phyloP scores from a whole-genome alignment of 1,140 invertebrate genomes.

The Pemphigus obesinymphae region DNA sequence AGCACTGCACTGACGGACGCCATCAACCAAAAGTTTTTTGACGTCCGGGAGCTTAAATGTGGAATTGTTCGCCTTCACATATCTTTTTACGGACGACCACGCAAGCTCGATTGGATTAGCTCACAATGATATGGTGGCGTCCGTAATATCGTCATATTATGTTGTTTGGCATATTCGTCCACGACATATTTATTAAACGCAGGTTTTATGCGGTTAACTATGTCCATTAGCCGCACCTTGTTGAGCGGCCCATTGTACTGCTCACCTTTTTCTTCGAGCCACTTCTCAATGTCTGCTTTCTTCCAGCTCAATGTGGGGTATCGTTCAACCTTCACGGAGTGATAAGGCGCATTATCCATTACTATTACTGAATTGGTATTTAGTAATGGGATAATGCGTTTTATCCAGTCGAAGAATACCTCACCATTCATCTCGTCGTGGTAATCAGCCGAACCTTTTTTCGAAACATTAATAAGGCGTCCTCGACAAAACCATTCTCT shows the following conservation, averaged over 20 bases:
- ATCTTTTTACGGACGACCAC: too few species aligned
- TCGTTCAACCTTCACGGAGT: too few species aligned
- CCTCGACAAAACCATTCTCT: constrained; percentile 30
- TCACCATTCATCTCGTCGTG: too few species aligned
- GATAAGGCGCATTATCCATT: too few species aligned
- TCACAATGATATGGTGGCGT: constrained; percentile 51
- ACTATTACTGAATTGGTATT: neutral
- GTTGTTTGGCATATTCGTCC: constrained; percentile 34
- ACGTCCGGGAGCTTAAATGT: neutral
- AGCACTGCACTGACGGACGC: too few species aligned
- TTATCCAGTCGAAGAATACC: neutral
- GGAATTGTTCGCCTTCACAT: constrained; percentile 46
- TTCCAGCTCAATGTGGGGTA: too few species aligned
- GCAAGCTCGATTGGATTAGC: constrained; percentile 51
- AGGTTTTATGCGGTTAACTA: neutral
- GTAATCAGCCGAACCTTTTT: too few species aligned
- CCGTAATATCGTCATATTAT: constrained; percentile 45
- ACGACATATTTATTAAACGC: too few species aligned
- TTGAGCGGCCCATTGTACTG: neutral
- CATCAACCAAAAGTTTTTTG: too few species aligned
- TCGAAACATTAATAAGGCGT: neutral
- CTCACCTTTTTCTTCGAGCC: too few species aligned
- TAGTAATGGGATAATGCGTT: neutral
- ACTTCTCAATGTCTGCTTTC: too few species aligned
- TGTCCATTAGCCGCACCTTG: neutral